Evolutionary conservation across 2,888 invertebrate species (phyloP), one percentile per base, ranked within the genome.

Genomic region (Notodonta dromedarius): DNA sequence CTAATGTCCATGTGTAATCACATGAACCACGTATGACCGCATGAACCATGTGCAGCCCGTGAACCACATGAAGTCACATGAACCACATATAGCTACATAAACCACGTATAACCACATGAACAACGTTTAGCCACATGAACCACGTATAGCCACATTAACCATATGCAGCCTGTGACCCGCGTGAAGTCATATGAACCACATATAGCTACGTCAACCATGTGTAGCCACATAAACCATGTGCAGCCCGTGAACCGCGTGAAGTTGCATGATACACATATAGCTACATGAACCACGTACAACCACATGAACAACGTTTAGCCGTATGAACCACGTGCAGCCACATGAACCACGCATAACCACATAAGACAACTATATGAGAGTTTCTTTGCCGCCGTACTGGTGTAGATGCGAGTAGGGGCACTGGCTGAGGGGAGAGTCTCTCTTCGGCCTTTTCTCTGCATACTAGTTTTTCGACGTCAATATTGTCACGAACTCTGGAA

Each of bases 401-500:
- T 80, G 81, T 60, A 90, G 79, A 63, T 86, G 87, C 82, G 73
- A 67, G 69, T 79, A 74, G 60, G 83, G 82, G 73, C 83, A 81
- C 80, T 81, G 79, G 75, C 74, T 76, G 67, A 86, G 85, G 83
- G 87, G 84, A 80, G 82, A 88, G 73, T 86, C 86, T 87, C 88
- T 87, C 76, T 80, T 84, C 80, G 90, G 89, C 83, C 80, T 80
- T 66, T 83, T 82, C 85, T 85, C 89, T 87, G 91, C 93, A 89
- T 93, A 93, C 95, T 97, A 97, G 95, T 97, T 96, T 94, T 96
- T 96, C 90, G 97, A 96, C 81, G 97, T 97, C 92, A 97, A 89
- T 93, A 97, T 97, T 94, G 96, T 96, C 88, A 97, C 97, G 87
- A 97, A 97, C 92, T 97, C 97, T 97, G 94, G 14, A 95, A 95